These are phyloP conservation scores for Leptogaster cylindrica DNA, from an alignment of 2,888 invertebrate species.

Conservation along the genomic window DNA sequence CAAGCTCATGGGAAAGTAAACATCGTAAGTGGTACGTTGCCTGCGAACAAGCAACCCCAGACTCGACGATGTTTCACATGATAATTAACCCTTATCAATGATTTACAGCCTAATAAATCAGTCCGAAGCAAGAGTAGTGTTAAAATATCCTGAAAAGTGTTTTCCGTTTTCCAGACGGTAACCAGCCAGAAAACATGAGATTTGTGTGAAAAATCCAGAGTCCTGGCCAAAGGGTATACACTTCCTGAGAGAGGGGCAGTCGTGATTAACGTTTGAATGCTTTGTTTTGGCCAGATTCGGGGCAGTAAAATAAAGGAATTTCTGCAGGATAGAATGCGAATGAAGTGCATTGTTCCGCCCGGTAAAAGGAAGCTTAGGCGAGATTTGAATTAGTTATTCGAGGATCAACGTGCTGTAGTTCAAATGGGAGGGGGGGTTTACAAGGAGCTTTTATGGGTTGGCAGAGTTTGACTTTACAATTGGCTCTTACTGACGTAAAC, in stretches of 20 bases:
- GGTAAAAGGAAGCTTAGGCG: conserved; percentile 20
- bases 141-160: conserved; percentile 44
- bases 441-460: too few species aligned
- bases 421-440: too few species aligned
- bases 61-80: conserved; percentile 47
- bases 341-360: conserved; percentile 26
- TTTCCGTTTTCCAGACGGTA: conserved; percentile 38
- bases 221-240: background rate
- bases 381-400: conserved; percentile 23
- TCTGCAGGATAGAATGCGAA: conserved; percentile 23
- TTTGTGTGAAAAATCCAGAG: conserved; percentile 42
- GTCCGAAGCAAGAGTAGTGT: conserved; percentile 36
- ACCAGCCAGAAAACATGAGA: conserved; percentile 30
- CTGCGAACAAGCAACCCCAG: conserved; percentile 16
- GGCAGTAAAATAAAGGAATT: background rate
- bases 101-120: conserved; percentile 47
- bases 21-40: conserved; percentile 26
- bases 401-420: too few species aligned
- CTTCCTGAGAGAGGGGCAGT: background rate
- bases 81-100: conserved; percentile 48
- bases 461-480: too few species aligned
- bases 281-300: conserved; percentile 17
- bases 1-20: conserved; percentile 39
- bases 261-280: conserved; percentile 35
- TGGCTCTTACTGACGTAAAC: too few species aligned